Evolutionary conservation across 2,113 vertebrate species (phyloP).

Genomic region (Isurus oxyrinchus): DNA sequence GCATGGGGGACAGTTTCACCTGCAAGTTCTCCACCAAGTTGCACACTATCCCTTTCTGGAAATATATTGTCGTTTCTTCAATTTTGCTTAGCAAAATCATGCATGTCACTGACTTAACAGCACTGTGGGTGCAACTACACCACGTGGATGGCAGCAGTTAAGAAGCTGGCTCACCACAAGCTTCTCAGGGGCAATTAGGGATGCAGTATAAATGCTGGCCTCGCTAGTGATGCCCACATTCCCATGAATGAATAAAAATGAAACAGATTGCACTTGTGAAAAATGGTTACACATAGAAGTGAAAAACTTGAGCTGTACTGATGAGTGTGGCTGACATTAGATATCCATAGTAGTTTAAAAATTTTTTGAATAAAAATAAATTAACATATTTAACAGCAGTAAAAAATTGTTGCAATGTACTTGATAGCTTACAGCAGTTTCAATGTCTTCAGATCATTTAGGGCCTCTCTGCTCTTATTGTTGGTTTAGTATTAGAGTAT

Average conservation of each 20-base stretch:
- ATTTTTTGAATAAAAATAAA: background rate
- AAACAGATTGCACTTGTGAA: background rate
- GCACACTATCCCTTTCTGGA: too few species aligned
- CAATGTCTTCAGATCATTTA: background rate
- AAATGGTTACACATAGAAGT: background rate
- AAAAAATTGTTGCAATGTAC: background rate
- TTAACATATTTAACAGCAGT: background rate
- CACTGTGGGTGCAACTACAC: too few species aligned
- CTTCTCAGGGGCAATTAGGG: background rate
- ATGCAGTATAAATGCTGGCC: background rate
- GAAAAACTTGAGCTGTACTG: background rate
- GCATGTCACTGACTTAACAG: too few species aligned
- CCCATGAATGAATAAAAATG: background rate
- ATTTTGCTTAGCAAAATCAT: too few species aligned
- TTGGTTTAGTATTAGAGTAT: background rate
- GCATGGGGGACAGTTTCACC: background rate
- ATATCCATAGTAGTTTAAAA: background rate
- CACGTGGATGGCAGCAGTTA: too few species aligned
- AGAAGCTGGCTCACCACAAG: too few species aligned
- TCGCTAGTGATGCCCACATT: background rate
- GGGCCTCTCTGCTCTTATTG: too few species aligned
- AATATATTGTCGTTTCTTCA: too few species aligned
- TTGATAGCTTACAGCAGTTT: background rate
- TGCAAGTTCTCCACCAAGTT: too few species aligned
- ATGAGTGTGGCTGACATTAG: background rate